Conservation (phyloP, 1,140 invertebrate species). For the Leptinotarsa texana region DNA sequence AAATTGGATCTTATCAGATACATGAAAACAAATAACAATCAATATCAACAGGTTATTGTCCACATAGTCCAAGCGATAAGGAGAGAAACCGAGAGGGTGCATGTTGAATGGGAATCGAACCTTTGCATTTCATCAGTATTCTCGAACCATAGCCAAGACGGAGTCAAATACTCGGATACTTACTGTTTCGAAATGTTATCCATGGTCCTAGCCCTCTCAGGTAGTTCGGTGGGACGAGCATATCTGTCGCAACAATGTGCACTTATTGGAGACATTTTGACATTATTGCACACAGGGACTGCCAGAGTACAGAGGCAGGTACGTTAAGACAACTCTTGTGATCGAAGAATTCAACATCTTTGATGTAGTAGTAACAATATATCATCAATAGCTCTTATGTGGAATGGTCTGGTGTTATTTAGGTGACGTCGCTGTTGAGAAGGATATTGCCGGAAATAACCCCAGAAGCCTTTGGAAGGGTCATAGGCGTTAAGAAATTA, state of each 20-base stretch:
- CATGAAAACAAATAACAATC: too few species aligned
- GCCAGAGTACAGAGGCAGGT: slow-evolving; percentile 92
- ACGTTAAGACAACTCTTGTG: slow-evolving; percentile 19
- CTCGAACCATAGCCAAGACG: slow-evolving; percentile 54
- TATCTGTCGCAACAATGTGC: slow-evolving; percentile 89
- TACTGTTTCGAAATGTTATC: slow-evolving; percentile 98
- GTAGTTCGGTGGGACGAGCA: slow-evolving; percentile 84
- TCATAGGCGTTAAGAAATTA: slow-evolving; percentile 69
- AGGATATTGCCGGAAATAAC: slow-evolving; percentile 85
- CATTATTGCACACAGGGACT: slow-evolving; percentile 89
- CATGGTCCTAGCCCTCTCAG: slow-evolving; percentile 91
- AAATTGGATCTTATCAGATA: too few species aligned
- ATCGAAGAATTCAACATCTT: too few species aligned
- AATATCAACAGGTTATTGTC: slow-evolving; percentile 70
- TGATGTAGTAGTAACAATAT: too few species aligned
- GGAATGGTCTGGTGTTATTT: neutral
- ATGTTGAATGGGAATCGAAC: slow-evolving; percentile 84
- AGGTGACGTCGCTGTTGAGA: slow-evolving; percentile 76
- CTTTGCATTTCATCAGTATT: slow-evolving; percentile 38
- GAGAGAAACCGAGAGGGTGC: slow-evolving; percentile 80
- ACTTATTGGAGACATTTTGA: slow-evolving; percentile 82
- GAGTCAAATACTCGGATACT: slow-evolving; percentile 72
- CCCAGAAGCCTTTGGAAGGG: slow-evolving; percentile 66
- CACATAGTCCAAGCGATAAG: slow-evolving; percentile 93
- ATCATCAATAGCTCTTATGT: too few species aligned